Evolutionary conservation across 2,113 vertebrate genomes (phyloP), one percentile per base, ranked within the genome.

Genomic region (Lates calcarifer): DNA sequence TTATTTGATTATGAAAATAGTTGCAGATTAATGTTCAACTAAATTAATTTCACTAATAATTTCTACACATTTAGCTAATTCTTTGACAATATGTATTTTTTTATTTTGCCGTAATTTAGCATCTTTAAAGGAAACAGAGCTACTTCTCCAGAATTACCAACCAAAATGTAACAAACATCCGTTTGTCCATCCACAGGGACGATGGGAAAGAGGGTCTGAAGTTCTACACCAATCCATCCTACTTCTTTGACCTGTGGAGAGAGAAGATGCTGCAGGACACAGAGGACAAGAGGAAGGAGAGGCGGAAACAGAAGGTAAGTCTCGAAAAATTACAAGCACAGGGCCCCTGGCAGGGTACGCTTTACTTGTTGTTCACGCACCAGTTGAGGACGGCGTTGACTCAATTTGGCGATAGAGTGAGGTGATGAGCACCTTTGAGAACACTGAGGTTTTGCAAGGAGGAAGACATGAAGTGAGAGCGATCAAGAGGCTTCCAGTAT

Each of bases 261-360:
- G 98, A 99, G 95, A 99, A 99, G 93, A 99, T 99, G 98, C 92
- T 99, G 83, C 98, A 99, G 93, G 98, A 99, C 93, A 99, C 98
- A 0, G 98, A 99, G 82, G 98, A 99, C 95, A 99, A 99, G 93
- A 95, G 98, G 90, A 99, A 99, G 93, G 98, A 99, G 90, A 97
- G 97, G 91, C 95, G 98, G 89, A 99, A 99, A 92, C 98, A 99
- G 90, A 99, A 99, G 97, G 98, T 99, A 95, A 4, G 83, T 83
- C n/a, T 31, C 33, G 61, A 60, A 24, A 35, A 39, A 11, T 60
- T 8, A 62, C 39, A 22, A 64, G 37, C 60, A 18, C 79, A 67
- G 26, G 22, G 24, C 43, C 26, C 26, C 51, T 1, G 7, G 43
- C 20, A 28, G 3, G 8, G 1, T 0, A 51, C 12, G 20, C 64